Evolutionary conservation across 2,113 vertebrate species (phyloP), one percentile per base, ranked within the genome.

Genomic region (Lanius ludovicianus): DNA sequence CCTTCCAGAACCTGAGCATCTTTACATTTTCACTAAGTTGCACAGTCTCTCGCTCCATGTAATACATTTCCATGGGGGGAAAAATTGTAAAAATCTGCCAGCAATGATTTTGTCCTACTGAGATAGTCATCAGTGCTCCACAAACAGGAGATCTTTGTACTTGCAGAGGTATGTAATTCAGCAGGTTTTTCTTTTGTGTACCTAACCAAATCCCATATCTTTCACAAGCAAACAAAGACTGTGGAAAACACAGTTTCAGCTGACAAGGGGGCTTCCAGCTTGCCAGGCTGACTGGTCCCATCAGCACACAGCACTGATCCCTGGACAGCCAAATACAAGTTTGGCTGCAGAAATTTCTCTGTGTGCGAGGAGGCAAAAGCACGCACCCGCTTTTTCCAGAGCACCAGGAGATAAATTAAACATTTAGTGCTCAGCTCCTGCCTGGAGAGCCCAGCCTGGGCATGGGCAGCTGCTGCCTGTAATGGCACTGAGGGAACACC

Each of bases 1-100:
- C 88, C 94, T 94, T 97, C 65, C 97, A 87, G 60, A 97, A 60
- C 60, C 87, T 1, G 6, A 93, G 18, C 35, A 7, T 25, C 56
- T 77, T 57, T 87, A 85, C 18, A 12, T 68, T 95, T 96, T 92
- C 93, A 41, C 57, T 65, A 78, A 76, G 44, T 82, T 84, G 19
- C 30, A 62, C 31, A 9, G 23, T 91, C 89, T 91, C 30, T 87
- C 79, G 78, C 23, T 49, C 39, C 44, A 9, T 25, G n/a, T 74
- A 81, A 76, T 69, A 31, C 28, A 87, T 81, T 93, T 84, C 76
- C 74, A 30, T 47, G 52, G 31, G 21, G 46, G 2, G 2, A 60
- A 52, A 69, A 69, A 93, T 78, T 59, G 9, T 37, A 81, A 63
- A 71, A 56, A 20, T 47, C 44, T 79, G 41, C 53, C 31, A 13